Evolutionary conservation across 2,888 invertebrate genomes (phyloP).

Genomic region (Brachyptera putata): DNA sequence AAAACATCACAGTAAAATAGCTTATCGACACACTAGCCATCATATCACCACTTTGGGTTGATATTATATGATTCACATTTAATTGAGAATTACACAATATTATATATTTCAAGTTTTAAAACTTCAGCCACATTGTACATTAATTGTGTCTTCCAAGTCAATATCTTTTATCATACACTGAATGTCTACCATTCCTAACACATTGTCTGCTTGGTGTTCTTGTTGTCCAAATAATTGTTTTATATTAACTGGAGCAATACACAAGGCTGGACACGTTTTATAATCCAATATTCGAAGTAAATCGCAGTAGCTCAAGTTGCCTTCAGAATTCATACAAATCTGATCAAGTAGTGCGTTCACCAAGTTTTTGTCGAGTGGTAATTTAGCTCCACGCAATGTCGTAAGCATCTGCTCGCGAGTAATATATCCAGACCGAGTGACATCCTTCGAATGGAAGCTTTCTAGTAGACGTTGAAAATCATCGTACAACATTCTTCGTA

Average conservation of each 20-base stretch:
- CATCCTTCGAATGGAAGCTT: conserved; percentile 56
- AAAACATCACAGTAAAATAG: no score
- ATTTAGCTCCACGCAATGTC: conserved; percentile 61
- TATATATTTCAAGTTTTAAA: no score
- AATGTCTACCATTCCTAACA: not conserved
- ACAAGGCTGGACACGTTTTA: conserved; percentile 51
- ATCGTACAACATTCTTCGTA: not conserved
- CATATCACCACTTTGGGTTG: no score
- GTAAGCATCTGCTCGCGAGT: conserved; percentile 56
- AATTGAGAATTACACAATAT: no score
- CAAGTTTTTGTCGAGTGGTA: conserved; percentile 66
- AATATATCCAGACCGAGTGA: conserved; percentile 54
- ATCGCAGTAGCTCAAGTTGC: conserved; percentile 62
- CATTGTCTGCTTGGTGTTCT: not conserved
- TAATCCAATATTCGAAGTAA: conserved; percentile 68
- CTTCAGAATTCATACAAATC: conserved; percentile 61
- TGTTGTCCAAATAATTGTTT: conserved; percentile 38
- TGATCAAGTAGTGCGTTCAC: conserved; percentile 65
- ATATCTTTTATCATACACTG: not conserved
- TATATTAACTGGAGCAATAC: conserved; percentile 49
- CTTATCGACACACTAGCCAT: no score
- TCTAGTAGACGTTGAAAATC: conserved; percentile 43
- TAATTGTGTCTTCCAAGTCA: conserved; percentile 20
- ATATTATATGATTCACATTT: no score
- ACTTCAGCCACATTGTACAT: not conserved